Percentiles rank a stretch among this genome's conserved stretches.
These are phyloP conservation scores for Phenacoccus solenopsis DNA, from an alignment of 1,140 invertebrate genomes.

Conservation along the genomic window DNA sequence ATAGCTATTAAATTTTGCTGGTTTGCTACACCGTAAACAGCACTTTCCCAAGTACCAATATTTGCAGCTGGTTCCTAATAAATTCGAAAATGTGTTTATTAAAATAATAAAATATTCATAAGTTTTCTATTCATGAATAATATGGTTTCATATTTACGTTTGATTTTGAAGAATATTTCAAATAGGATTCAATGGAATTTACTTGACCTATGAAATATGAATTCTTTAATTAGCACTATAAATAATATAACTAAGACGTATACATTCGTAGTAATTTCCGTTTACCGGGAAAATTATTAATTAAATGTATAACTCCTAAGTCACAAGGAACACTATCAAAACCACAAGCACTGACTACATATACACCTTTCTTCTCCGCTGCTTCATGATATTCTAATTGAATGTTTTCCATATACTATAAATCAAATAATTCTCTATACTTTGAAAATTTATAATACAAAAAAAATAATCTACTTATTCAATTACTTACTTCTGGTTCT, in stretches of 20 bases:
- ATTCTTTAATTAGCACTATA: neutral
- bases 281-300: conserved; percentile 57
- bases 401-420: conserved; percentile 71
- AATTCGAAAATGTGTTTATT: neutral
- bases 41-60: conserved; percentile 71
- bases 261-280: neutral
- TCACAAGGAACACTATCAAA: conserved; percentile 82
- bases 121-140: no score
- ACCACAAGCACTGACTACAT: conserved; percentile 81
- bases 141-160: neutral
- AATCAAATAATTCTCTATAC: neutral
- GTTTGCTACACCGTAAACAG: conserved; percentile 56
- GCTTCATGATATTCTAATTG: conserved; percentile 63
- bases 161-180: neutral
- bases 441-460: neutral
- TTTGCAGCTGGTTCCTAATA: conserved; percentile 39
- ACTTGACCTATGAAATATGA: neutral
- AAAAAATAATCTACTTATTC: no score
- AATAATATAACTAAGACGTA: neutral
- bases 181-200: neutral
- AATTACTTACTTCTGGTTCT: conserved; percentile 62
- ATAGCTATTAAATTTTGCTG: conserved; percentile 45
- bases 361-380: conserved; percentile 64
- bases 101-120: no score
- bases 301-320: conserved; percentile 59